Percentiles rank a stretch among this genome's conserved stretches.
Conservation (phyloP, 2,113 vertebrate genomes). For the Eira barbara region DNA sequence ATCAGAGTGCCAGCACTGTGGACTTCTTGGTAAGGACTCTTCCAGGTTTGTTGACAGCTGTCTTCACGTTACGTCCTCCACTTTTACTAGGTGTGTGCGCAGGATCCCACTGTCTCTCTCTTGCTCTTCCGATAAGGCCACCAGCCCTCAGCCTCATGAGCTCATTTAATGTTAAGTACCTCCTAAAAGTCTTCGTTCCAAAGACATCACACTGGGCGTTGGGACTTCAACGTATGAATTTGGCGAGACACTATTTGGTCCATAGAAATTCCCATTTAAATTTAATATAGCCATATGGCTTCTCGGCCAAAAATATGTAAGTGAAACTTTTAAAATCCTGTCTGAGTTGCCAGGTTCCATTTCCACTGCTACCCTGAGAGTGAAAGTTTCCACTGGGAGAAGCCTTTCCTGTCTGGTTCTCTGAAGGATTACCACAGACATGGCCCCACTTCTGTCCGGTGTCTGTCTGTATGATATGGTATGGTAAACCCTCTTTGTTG, state of each 20-base stretch:
- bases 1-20: fast-evolving
- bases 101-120: background rate
- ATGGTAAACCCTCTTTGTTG: background rate
- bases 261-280: background rate
- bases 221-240: background rate
- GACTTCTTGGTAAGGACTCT: fast-evolving
- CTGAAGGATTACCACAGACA: too few relatives aligned
- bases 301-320: background rate
- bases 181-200: background rate
- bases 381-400: background rate
- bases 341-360: background rate
- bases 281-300: background rate
- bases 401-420: background rate
- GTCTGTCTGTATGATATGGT: background rate
- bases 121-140: background rate
- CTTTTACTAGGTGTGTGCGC: background rate
- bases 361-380: background rate
- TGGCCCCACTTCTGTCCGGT: background rate
- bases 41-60: background rate
- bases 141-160: background rate
- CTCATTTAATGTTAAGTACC: background rate
- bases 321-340: background rate
- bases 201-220: background rate
- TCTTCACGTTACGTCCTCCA: fast-evolving
- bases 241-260: background rate